phyloP scores from a whole-genome alignment of 2,797 vertebrate genomes.

The Paramormyrops hopkinsi region DNA sequence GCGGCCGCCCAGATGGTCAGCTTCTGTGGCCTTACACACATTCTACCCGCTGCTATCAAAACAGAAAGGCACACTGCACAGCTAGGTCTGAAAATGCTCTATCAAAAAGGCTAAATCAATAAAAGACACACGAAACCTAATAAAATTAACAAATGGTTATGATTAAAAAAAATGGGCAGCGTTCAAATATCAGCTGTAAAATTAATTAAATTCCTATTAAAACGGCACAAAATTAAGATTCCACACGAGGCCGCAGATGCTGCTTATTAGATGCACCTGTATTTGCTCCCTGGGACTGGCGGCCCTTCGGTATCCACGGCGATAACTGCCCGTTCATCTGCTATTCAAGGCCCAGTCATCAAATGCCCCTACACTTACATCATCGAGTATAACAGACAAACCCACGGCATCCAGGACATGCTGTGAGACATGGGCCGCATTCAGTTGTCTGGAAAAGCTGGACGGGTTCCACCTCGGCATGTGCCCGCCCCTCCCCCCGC shows the following conservation, averaged over 20 bases:
- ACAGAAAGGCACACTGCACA: neutral
- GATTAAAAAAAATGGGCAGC: neutral
- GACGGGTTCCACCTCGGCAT: slow-evolving; percentile 37
- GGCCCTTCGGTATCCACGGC: neutral
- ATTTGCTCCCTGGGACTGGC: neutral
- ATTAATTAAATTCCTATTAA: neutral
- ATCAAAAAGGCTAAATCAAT: neutral
- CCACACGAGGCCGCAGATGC: neutral
- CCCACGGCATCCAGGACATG: neutral
- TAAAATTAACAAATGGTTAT: neutral
- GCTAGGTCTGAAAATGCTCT: neutral
- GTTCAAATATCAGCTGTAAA: neutral
- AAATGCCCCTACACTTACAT: neutral
- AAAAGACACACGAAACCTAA: neutral
- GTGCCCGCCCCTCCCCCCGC: slow-evolving; percentile 27
- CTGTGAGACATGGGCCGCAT: neutral
- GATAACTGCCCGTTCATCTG: neutral
- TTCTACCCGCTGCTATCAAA: neutral
- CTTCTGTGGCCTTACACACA: neutral
- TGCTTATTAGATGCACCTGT: neutral
- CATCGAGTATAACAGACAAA: neutral
- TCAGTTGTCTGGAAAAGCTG: slow-evolving; percentile 12
- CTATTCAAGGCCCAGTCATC: neutral
- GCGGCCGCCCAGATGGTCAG: neutral
- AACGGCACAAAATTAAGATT: neutral